Evolutionary conservation across 2,797 vertebrate species (phyloP).

Genomic region (Margarornis squamiger): DNA sequence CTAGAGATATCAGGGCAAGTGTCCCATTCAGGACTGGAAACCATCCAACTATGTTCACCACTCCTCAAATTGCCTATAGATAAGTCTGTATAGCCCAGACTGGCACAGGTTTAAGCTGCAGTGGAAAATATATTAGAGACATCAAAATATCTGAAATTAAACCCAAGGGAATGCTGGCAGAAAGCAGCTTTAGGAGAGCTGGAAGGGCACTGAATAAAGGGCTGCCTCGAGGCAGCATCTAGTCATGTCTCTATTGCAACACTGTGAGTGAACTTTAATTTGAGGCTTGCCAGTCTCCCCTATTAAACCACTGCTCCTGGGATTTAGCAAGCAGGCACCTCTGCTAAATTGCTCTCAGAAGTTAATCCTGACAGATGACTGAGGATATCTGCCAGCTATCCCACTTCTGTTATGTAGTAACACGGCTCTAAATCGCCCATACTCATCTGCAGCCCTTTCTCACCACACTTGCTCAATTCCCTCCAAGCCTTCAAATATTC

Average conservation of each 20-base stretch:
- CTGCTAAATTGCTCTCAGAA: not conserved
- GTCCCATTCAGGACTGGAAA: not conserved
- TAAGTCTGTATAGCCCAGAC: not conserved
- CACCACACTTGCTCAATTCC: not conserved
- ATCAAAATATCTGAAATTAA: constrained; percentile 32
- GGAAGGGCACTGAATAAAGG: not conserved
- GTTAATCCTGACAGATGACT: not conserved
- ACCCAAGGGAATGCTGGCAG: constrained; percentile 1
- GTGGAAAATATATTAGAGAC: constrained; percentile 36
- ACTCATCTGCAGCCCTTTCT: not conserved
- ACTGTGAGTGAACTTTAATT: not conserved
- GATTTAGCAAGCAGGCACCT: not conserved
- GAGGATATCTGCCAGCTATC: not conserved
- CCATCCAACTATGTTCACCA: not conserved
- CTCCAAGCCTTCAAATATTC: not conserved
- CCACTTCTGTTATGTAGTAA: not conserved
- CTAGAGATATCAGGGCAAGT: not conserved
- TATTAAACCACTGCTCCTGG: not conserved
- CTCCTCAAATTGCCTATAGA: constrained; percentile 9
- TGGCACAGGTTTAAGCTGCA: constrained; percentile 23
- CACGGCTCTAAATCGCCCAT: not conserved
- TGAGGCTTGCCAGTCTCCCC: not conserved
- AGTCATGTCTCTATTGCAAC: not conserved
- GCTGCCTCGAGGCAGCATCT: not conserved
- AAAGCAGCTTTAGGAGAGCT: not conserved